A percentile compares a stretch with the other conserved stretches of the same genome.
Evolutionary conservation across 2,888 invertebrate genomes (phyloP).

Genomic region (Diaphora mendica): DNA sequence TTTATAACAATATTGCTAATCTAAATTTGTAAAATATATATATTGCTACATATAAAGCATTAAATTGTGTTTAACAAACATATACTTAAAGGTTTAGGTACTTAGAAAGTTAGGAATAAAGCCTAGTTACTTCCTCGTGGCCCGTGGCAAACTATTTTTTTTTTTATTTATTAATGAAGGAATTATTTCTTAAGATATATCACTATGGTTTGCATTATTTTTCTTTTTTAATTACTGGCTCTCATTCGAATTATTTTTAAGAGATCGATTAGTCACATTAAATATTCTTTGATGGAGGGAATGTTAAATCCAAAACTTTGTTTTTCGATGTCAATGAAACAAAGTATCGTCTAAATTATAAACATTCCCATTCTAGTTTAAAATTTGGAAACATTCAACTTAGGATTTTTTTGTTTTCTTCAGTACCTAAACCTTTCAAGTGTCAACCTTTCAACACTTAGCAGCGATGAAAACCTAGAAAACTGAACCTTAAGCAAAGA

Average conservation of each 20-base stretch:
- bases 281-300: too few relatives aligned
- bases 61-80: not conserved
- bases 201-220: too few relatives aligned
- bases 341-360: not conserved
- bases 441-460: too few relatives aligned
- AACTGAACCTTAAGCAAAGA: constrained; percentile 23
- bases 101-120: not conserved
- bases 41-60: not conserved
- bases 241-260: not conserved
- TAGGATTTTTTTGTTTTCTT: not conserved
- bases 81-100: not conserved
- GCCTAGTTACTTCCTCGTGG: too few relatives aligned
- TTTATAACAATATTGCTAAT: not conserved
- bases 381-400: not conserved
- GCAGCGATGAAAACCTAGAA: constrained; percentile 2
- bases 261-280: not conserved
- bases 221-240: too few relatives aligned
- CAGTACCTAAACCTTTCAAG: not conserved
- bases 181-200: too few relatives aligned
- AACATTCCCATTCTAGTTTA: too few relatives aligned
- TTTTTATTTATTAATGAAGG: too few relatives aligned
- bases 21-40: not conserved
- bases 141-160: too few relatives aligned
- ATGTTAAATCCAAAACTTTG: too few relatives aligned
- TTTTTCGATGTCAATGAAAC: not conserved